Evolutionary conservation across 2,797 vertebrate genomes (phyloP), one percentile per base, ranked within the genome.

Genomic region (Clarias platycephalus): DNA sequence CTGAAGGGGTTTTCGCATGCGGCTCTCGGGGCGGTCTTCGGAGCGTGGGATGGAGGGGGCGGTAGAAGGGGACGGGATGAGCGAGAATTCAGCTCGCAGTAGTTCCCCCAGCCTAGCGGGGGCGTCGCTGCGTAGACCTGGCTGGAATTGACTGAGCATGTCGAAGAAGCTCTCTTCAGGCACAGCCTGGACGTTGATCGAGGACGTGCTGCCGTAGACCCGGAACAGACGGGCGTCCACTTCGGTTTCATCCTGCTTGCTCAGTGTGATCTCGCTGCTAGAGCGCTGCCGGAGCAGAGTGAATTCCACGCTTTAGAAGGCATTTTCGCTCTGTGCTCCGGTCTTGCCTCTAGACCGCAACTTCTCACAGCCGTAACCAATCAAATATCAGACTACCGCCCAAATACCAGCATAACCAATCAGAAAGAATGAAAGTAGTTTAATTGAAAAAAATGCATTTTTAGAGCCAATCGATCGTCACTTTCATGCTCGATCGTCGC

Each of bases 171-270:
- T 98, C 91, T 97, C 97, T 75, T 98, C 96, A 0, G 97, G 94
- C 85, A 99, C 90, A 0, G 95, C 96, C 89, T 98, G 96, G n/a
- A 95, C 94, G 0, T 99, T 95, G 0, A 99, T 98, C 90, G 97
- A 99, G 7, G 97, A 98, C 0, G 97, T 98, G 94, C 97, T 99
- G 75, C 97, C 97, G 0, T 99, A 99, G 83, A 98, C 97, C 0
- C 97, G 94, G 91, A 96, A 97, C 0, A 90, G 84, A 28, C 89
- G 92, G 10, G 80, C 44, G 49, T 95, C 94, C 58, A 93, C 92
- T 91, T 95, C 86, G 0, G 77, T 95, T 20, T 93, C 89, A 0
- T 98, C 97, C 26, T 96, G 97, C 80, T 99, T 97, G 0, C 97
- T 97, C 24, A 99, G 93, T 0, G 97, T 99, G 88, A 97, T 94